Base-by-base conservation (phyloP, 2,113 vertebrate species). In the Aspidoscelis tigris region DNA sequence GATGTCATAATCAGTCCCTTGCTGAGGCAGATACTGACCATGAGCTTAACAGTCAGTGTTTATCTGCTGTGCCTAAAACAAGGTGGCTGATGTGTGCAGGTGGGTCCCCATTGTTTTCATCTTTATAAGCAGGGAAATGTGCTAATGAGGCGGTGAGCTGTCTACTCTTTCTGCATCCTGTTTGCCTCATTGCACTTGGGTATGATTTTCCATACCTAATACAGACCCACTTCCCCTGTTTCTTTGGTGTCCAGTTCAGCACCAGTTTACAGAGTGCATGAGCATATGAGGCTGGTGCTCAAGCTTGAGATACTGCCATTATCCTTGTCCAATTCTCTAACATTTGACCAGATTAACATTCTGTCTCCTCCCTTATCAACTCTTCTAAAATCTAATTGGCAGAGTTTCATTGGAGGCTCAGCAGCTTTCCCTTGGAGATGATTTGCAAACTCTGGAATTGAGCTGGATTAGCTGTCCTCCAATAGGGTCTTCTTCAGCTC, bases 221-320 rank as follows among this genome's bases (percentile, higher is more conserved):
- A 53, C 26, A 26, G 16, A 58, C 7, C 43, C 55, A 47, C 55
- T 64, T 6, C 16, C 2, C 55, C 26, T 33, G 61, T 64, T 8
- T 10, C 1, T 2, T 1, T 12, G 1, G 11, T 2, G 7, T 1
- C 55, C 7, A 8, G 12, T 61, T 61, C 11, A 72, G 21, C 8
- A 6, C 11, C 55, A 81, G 12, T 16, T 53, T 81, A 26, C 43
- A 55, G 7, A 73, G 61, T 18, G 11, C 24, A 39, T 26, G 18
- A 12, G 2, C 75, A 22, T 76, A 22, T n/a, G 24, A 11, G 53
- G 47, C 4, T 3, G 24, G 44, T 11, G 9, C 73, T 50, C 8
- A 9, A 72, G 21, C 76, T 43, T 21, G 24, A 20, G 22, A 47
- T 26, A 43, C 33, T 39, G 1, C 9, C 20, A 65, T 64, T 21